Conservation (phyloP, 2,797 vertebrate genomes). For the Esox lucius region DNA sequence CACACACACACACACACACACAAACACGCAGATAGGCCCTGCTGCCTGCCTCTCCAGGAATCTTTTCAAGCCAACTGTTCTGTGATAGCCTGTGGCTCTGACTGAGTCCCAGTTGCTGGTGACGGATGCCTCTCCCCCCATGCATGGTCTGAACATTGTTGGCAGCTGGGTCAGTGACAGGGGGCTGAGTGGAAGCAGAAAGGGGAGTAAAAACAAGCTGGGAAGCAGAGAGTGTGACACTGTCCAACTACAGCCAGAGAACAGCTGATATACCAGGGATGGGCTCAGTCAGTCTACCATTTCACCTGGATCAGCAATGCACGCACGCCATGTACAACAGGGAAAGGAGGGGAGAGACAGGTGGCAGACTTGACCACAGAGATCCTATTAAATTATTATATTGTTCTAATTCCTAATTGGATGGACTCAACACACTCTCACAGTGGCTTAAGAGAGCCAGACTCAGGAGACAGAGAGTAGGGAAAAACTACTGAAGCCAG, state of each 20-base stretch:
- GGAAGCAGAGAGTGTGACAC: slow-evolving; percentile 50
- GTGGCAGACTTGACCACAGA: slow-evolving; percentile 54
- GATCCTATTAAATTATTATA: too few species aligned
- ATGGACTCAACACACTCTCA: slow-evolving; percentile 43
- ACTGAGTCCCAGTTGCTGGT: slow-evolving; percentile 50
- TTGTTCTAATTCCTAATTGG: too few species aligned
- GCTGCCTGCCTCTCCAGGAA: slow-evolving; percentile 62
- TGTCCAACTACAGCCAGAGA: slow-evolving; percentile 66
- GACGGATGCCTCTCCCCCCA: slow-evolving; percentile 52
- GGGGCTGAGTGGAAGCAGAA: background rate
- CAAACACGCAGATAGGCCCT: slow-evolving; percentile 26
- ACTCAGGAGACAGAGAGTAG: slow-evolving; percentile 34
- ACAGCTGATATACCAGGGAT: slow-evolving; percentile 70
- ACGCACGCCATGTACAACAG: background rate
- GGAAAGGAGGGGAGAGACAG: slow-evolving; percentile 49
- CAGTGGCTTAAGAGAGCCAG: slow-evolving; percentile 51
- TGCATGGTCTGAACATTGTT: slow-evolving; percentile 44
- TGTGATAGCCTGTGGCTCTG: slow-evolving; percentile 50
- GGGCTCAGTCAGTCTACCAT: slow-evolving; percentile 68
- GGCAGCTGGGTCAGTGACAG: slow-evolving; percentile 57
- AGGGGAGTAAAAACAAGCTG: slow-evolving; percentile 29
- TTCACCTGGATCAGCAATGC: slow-evolving; percentile 77
- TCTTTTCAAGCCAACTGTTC: slow-evolving; percentile 54
- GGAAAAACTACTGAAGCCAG: slow-evolving; percentile 39
- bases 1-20: background rate